Evolutionary conservation across 2,113 vertebrate genomes (phyloP).

Genomic region (Recurvirostra avosetta): DNA sequence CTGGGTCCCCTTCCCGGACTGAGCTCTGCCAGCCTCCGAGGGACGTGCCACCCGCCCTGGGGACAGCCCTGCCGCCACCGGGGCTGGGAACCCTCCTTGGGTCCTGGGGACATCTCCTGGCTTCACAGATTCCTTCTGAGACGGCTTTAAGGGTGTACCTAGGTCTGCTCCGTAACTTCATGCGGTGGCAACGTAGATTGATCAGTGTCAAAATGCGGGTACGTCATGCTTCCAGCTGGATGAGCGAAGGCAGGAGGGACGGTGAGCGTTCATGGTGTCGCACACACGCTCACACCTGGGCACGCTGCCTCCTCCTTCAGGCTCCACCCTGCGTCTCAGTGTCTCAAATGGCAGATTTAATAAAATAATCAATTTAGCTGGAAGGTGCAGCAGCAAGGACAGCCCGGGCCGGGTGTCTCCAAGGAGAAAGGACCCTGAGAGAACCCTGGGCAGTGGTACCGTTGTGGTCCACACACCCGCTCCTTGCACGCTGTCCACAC

Average conservation of each 20-base stretch:
- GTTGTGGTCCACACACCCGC: no score
- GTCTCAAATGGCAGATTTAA: neutral
- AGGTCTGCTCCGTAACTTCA: neutral
- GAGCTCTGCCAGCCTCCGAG: neutral
- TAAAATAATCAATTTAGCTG: neutral
- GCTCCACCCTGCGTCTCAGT: neutral
- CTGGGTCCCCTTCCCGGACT: neutral
- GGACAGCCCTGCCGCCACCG: neutral
- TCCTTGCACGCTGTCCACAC: neutral
- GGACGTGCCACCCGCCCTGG: neutral
- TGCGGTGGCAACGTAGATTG: neutral
- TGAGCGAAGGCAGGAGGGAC: accelerated
- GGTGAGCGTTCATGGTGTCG: neutral
- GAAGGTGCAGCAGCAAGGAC: neutral
- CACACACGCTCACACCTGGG: neutral
- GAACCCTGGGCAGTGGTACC: neutral
- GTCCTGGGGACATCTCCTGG: neutral
- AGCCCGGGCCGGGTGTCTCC: neutral
- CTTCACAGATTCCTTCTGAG: neutral
- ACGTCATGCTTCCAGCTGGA: neutral
- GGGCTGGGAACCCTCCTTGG: neutral
- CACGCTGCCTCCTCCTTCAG: neutral
- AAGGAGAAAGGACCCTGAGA: neutral
- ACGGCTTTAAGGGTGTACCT: neutral
- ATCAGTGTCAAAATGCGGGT: accelerated